Conservation (phyloP, 2,113 vertebrate genomes). For the Perccottus glenii region DNA sequence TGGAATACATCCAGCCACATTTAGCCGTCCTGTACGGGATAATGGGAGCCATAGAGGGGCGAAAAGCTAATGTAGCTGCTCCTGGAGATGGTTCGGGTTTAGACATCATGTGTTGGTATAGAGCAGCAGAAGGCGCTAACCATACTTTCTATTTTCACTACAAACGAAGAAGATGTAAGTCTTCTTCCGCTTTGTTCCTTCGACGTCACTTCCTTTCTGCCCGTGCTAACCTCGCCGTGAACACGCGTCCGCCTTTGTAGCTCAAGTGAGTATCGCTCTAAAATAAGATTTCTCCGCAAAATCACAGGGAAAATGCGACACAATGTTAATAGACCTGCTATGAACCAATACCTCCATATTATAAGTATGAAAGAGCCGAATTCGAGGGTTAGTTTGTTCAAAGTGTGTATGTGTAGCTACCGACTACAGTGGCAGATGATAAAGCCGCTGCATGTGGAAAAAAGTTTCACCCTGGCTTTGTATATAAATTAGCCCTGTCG, state of each 20-base stretch:
- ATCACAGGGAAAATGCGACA: rapidly evolving
- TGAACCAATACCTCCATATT: rapidly evolving
- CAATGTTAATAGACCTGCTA: neutral
- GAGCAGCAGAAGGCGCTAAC: neutral
- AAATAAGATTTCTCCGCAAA: neutral
- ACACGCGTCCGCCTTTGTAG: conserved; percentile 63
- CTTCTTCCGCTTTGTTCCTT: conserved; percentile 30
- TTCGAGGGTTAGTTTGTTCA: neutral
- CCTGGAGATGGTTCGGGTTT: too few relatives aligned
- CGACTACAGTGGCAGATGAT: too few relatives aligned
- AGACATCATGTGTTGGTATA: too few relatives aligned
- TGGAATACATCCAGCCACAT: too few relatives aligned
- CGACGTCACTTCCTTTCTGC: conserved; percentile 75
- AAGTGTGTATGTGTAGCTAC: neutral
- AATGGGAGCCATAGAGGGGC: too few relatives aligned
- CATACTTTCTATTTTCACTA: neutral
- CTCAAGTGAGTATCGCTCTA: conserved; percentile 72
- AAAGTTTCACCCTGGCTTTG: too few relatives aligned
- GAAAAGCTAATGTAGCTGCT: too few relatives aligned
- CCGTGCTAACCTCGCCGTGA: conserved; percentile 54
- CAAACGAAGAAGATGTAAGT: conserved; percentile 39
- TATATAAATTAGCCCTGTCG: too few relatives aligned
- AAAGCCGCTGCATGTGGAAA: too few relatives aligned
- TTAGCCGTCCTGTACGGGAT: too few relatives aligned
- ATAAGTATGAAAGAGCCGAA: rapidly evolving